Conservation (phyloP, 2,888 invertebrate genomes). For the Polylopha cassiicola region DNA sequence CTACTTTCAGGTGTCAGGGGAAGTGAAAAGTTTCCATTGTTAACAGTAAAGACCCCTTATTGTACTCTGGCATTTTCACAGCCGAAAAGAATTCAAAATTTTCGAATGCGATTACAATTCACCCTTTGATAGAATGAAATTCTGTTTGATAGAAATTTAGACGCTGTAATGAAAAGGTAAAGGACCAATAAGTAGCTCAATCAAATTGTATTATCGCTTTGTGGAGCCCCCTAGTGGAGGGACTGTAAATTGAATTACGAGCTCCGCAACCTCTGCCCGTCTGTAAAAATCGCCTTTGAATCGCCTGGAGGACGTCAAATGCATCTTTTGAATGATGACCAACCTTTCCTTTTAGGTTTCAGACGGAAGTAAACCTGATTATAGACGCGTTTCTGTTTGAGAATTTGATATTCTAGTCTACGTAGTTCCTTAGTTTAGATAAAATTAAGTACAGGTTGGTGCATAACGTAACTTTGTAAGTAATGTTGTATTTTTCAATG, state of each 20-base stretch:
- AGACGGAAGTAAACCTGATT: not conserved
- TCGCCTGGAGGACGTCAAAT: conserved; percentile 28
- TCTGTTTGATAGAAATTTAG: conserved; percentile 46
- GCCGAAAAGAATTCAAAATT: conserved; percentile 32
- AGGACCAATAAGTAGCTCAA: conserved; percentile 69
- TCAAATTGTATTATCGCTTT: conserved; percentile 68
- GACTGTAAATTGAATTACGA: conserved; percentile 68
- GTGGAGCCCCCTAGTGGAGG: conserved; percentile 46
- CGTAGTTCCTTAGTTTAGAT: not conserved
- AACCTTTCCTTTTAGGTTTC: conserved; percentile 8
- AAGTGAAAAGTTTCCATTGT: conserved; percentile 57
- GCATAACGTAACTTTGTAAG: too few relatives aligned
- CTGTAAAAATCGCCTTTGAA: conserved; percentile 56
- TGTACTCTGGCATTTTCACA: conserved; percentile 47
- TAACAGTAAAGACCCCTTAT: conserved; percentile 37
- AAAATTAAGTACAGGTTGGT: not conserved
- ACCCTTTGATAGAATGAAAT: conserved; percentile 29
- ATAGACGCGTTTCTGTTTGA: not conserved
- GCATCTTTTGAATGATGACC: conserved; percentile 10
- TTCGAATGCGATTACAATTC: conserved; percentile 29
- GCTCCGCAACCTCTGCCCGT: conserved; percentile 51
- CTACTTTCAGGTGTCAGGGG: conserved; percentile 52
- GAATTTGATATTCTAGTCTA: too few relatives aligned
- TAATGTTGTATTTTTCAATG: too few relatives aligned
- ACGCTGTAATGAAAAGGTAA: conserved; percentile 63